Evolutionary conservation across 2,113 vertebrate genomes (phyloP).

Genomic region (Grallaria varia): DNA sequence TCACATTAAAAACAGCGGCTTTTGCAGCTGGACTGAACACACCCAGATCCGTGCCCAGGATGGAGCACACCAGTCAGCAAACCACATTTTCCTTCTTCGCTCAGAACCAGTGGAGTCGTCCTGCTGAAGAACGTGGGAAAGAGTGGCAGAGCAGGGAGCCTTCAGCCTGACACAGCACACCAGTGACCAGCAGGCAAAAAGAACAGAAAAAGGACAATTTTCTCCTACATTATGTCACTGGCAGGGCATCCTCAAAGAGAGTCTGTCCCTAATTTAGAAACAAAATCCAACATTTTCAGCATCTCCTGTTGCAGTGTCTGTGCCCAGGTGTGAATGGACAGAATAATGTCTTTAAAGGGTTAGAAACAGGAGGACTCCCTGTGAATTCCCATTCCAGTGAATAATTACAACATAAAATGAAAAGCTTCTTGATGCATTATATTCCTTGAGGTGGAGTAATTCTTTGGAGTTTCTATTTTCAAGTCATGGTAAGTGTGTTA

Average conservation of each 20-base stretch:
- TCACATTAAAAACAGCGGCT: not conserved
- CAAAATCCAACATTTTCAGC: not conserved
- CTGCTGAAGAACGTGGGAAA: not conserved
- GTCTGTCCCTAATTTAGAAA: not conserved
- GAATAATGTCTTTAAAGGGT: fast-evolving
- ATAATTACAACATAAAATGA: too few relatives aligned
- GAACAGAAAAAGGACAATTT: not conserved
- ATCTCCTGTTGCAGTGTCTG: not conserved
- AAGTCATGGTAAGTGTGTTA: not conserved
- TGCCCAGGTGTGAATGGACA: not conserved
- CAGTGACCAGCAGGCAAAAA: not conserved
- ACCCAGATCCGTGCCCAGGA: not conserved
- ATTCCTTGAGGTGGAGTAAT: not conserved
- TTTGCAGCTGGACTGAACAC: not conserved
- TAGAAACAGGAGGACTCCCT: not conserved
- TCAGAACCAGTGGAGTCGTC: not conserved
- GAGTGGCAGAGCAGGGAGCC: not conserved
- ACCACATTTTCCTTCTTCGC: not conserved
- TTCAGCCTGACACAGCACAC: not conserved
- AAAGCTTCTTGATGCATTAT: not conserved
- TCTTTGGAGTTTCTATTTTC: not conserved
- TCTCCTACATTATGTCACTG: not conserved
- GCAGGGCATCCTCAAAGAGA: not conserved
- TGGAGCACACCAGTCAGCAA: not conserved
- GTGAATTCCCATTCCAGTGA: not conserved